phyloP scores from a whole-genome alignment of 2,113 vertebrate species.

The Phocoena phocoena region DNA sequence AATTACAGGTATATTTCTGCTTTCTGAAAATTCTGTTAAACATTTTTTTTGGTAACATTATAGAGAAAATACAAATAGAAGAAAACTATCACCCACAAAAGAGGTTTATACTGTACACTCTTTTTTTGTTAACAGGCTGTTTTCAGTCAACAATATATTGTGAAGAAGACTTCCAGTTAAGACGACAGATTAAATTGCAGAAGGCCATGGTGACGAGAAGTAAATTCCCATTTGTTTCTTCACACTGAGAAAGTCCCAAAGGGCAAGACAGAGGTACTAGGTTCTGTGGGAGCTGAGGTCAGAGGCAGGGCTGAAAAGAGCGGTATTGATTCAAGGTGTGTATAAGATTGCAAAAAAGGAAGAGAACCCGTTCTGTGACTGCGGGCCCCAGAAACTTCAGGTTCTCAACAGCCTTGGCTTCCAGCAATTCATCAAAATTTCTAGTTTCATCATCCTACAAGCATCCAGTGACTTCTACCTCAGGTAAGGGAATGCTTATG shows the following conservation, averaged over 20 bases:
- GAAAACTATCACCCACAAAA: background rate
- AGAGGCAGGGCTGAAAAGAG: background rate
- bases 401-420: background rate
- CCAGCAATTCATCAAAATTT: background rate
- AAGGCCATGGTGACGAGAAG: background rate
- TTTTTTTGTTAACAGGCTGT: background rate
- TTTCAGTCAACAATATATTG: constrained; percentile 4
- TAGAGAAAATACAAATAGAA: constrained; percentile 17
- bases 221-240: background rate
- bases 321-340: background rate
- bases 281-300: background rate
- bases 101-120: background rate
- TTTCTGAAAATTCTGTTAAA: constrained; percentile 39
- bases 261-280: background rate
- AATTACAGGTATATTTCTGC: constrained; percentile 7
- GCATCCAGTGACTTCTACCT: background rate
- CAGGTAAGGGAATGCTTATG: background rate
- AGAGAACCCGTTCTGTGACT: background rate
- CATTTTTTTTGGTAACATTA: background rate
- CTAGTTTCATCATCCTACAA: background rate
- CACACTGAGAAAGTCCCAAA: background rate
- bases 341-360: background rate
- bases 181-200: constrained; percentile 7
- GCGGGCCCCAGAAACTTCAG: background rate
- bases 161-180: background rate